Conservation (phyloP, 2,888 invertebrate species). For the Homarus gammarus region DNA sequence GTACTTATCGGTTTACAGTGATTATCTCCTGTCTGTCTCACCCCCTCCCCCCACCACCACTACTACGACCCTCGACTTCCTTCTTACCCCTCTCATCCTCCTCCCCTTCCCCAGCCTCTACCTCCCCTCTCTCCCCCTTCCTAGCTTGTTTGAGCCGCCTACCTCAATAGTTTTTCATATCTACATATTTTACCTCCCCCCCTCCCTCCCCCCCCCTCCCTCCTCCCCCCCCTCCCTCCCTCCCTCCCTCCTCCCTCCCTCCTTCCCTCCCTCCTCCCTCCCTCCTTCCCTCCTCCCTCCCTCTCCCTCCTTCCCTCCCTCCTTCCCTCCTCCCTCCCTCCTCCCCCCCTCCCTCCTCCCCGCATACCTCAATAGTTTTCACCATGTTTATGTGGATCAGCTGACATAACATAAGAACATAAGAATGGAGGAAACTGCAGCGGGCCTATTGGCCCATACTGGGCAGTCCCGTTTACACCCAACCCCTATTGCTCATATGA, state of each 20-base stretch:
- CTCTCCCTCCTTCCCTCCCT: not conserved
- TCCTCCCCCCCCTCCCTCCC: not conserved
- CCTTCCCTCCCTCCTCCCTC: not conserved
- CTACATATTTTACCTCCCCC: not conserved
- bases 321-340: not conserved
- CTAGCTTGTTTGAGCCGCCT: not conserved
- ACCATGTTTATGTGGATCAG: no score
- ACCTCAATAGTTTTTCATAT: not conserved
- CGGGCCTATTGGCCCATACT: no score
- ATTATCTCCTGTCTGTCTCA: not conserved
- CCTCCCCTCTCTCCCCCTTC: not conserved
- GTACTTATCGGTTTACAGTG: no score
- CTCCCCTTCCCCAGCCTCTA: not conserved
- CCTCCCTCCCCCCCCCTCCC: no score
- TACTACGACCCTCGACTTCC: not conserved
- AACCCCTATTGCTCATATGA: no score
- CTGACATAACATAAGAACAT: no score
- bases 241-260: not conserved
- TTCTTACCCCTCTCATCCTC: not conserved
- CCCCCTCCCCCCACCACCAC: no score
- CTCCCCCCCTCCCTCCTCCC: not conserved
- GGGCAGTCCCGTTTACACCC: no score
- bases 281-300: no score
- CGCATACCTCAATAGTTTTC: not conserved
- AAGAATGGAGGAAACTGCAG: no score